Evolutionary conservation across 2,888 invertebrate genomes (phyloP).

Genomic region (Seira musarum): DNA sequence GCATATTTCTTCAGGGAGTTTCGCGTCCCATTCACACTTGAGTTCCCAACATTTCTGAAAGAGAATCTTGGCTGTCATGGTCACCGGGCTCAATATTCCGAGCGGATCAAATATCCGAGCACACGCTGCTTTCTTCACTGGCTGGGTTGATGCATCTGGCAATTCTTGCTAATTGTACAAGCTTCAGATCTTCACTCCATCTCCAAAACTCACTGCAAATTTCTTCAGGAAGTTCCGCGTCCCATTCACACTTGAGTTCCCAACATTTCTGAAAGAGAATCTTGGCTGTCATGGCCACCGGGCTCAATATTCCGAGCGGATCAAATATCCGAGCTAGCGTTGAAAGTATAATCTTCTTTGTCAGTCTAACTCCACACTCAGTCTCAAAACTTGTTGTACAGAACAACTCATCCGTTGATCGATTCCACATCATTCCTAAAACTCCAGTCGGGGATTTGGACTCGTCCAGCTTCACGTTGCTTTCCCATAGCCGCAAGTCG

Average conservation of each 20-base stretch:
- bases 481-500: background rate
- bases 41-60: background rate
- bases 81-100: background rate
- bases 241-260: background rate
- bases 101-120: constrained; percentile 26
- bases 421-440: constrained; percentile 21
- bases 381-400: background rate
- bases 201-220: background rate
- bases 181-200: background rate
- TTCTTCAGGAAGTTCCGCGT: background rate
- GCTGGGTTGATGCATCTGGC: too few relatives aligned
- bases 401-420: background rate
- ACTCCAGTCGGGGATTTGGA: background rate
- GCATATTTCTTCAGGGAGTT: background rate
- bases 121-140: too few relatives aligned
- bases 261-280: background rate
- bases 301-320: constrained; percentile 10
- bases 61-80: background rate
- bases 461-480: background rate
- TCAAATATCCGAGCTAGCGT: constrained; percentile 12
- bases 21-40: too few relatives aligned
- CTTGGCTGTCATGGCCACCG: background rate
- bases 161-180: too few relatives aligned
- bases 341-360: background rate
- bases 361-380: background rate